phyloP scores from a whole-genome alignment of 92 coral and sea anemone species.

The Zoanthus solanderi region DNA sequence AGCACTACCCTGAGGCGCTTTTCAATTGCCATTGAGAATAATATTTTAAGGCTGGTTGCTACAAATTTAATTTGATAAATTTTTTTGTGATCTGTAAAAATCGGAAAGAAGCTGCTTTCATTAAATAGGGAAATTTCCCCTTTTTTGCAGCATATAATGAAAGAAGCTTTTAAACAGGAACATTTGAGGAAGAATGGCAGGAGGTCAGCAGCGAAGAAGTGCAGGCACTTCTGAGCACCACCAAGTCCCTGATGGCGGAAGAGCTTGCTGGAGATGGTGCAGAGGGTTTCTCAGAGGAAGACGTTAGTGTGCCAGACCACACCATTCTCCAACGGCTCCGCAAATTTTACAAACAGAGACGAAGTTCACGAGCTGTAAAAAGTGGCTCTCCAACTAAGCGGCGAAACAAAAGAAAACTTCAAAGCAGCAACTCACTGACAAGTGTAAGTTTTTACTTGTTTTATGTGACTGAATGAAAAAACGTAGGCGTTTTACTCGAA shows the following conservation, averaged over 20 bases:
- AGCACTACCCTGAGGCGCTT: background rate
- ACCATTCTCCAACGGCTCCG: background rate
- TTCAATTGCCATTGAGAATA: background rate
- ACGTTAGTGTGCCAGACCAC: background rate
- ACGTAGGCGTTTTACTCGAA: background rate
- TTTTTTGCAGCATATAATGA: background rate
- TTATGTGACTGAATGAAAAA: background rate
- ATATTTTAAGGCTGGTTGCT: background rate
- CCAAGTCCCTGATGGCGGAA: constrained; percentile 4
- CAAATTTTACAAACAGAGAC: constrained; percentile 5
- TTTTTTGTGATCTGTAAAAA: background rate
- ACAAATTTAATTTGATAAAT: background rate
- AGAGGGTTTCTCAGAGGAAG: background rate
- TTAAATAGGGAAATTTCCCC: background rate
- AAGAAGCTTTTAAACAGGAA: background rate
- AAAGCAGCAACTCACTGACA: background rate
- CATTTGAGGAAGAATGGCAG: constrained; percentile 6
- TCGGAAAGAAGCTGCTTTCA: background rate
- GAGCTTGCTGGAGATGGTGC: constrained; percentile 19
- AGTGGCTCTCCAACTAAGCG: background rate
- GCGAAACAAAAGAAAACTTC: constrained; percentile 3
- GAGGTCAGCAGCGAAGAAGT: constrained; percentile 12
- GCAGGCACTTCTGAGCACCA: background rate
- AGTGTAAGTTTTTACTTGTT: background rate
- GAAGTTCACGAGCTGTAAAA: background rate